Evolutionary conservation across 2,888 invertebrate species (phyloP).

Genomic region (Ectemnius continuus): DNA sequence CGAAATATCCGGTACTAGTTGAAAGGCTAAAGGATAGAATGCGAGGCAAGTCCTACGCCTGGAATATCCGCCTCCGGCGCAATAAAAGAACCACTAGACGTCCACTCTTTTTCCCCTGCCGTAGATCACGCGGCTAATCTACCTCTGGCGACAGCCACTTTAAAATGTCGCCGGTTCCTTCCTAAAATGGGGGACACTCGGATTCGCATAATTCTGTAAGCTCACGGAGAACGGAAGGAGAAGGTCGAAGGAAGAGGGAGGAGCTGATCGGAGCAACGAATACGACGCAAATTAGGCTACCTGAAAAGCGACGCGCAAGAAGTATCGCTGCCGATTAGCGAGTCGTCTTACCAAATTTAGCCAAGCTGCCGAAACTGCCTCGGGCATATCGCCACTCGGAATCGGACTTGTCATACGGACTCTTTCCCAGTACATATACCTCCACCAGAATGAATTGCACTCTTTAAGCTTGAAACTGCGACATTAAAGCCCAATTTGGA

Average conservation of each 20-base stretch:
- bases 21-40: too few relatives aligned
- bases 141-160: slow-evolving; percentile 40
- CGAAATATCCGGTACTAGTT: too few relatives aligned
- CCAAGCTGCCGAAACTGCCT: slow-evolving; percentile 44
- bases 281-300: slow-evolving; percentile 61
- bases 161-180: slow-evolving; percentile 36
- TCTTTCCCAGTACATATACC: slow-evolving; percentile 36
- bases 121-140: slow-evolving; percentile 52
- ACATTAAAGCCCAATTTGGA: slow-evolving; percentile 52
- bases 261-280: slow-evolving; percentile 25
- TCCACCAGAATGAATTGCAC: slow-evolving; percentile 35
- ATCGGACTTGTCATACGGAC: slow-evolving; percentile 45
- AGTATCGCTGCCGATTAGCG: slow-evolving; percentile 58
- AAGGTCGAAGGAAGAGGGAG: not conserved
- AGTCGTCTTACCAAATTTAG: slow-evolving; percentile 62
- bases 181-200: slow-evolving; percentile 46
- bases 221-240: slow-evolving; percentile 3
- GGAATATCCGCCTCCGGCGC: slow-evolving; percentile 1
- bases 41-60: slow-evolving; percentile 1
- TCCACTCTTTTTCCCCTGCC: slow-evolving; percentile 37
- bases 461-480: slow-evolving; percentile 52
- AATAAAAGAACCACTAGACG: slow-evolving; percentile 1
- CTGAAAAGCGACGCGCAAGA: slow-evolving; percentile 53
- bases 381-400: slow-evolving; percentile 43
- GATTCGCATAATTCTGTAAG: slow-evolving; percentile 31